phyloP scores from a whole-genome alignment of 2,888 invertebrate genomes.

The Cryptocephalus primarius region DNA sequence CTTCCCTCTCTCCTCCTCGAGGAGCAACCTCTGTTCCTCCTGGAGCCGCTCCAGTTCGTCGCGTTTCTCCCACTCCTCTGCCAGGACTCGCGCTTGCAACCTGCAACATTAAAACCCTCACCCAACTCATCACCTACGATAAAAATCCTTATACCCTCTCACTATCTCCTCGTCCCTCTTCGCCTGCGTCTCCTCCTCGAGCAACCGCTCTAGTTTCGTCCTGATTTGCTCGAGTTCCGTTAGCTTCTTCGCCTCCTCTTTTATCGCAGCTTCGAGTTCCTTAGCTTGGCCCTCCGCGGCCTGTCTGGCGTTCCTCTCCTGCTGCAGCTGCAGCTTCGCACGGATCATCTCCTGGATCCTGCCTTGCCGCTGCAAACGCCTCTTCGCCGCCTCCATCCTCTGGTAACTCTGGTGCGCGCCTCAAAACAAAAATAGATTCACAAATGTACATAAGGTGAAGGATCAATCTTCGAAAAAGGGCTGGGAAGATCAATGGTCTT shows the following conservation, averaged over 20 bases:
- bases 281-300: slow-evolving; percentile 49
- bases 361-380: slow-evolving; percentile 42
- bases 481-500: not conserved
- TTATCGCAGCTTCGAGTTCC: slow-evolving; percentile 56
- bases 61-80: slow-evolving; percentile 75
- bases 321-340: slow-evolving; percentile 51
- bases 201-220: slow-evolving; percentile 54
- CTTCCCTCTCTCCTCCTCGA: slow-evolving; percentile 65
- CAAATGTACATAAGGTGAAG: not conserved
- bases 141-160: slow-evolving; percentile 33
- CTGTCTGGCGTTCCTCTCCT: slow-evolving; percentile 51
- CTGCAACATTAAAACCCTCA: slow-evolving; percentile 3
- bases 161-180: slow-evolving; percentile 77
- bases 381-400: slow-evolving; percentile 44
- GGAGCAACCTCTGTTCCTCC: slow-evolving; percentile 59
- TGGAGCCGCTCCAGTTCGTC: slow-evolving; percentile 73
- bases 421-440: not conserved
- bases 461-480: not conserved
- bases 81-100: slow-evolving; percentile 59
- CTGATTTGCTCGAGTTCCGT: slow-evolving; percentile 63
- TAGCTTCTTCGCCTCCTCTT: slow-evolving; percentile 60
- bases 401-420: slow-evolving; percentile 58
- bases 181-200: slow-evolving; percentile 76
- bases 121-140: not conserved
- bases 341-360: slow-evolving; percentile 48